A percentile compares a stretch with the other conserved stretches of the same genome.
Conservation (phyloP, 2,888 invertebrate genomes). For the Trypoxylon attenuatum region DNA sequence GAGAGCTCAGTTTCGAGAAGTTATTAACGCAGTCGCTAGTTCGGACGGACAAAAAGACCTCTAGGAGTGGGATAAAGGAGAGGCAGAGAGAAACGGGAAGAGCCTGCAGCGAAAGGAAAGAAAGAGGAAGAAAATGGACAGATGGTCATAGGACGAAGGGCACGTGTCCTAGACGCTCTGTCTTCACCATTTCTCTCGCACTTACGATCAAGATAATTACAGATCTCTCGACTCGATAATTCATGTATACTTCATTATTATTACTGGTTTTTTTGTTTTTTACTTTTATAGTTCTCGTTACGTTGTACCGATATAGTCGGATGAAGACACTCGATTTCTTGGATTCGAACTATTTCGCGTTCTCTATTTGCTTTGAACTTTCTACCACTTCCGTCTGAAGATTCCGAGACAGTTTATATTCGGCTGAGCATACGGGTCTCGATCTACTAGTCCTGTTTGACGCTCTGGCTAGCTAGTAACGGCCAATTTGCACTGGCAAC, state of each 20-base stretch:
- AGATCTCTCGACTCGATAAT: conserved; percentile 44
- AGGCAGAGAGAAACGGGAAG: not conserved
- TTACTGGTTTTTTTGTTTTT: too few relatives aligned
- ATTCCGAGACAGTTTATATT: conserved; percentile 2
- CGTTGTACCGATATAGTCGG: not conserved
- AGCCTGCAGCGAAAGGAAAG: not conserved
- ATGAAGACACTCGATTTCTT: not conserved
- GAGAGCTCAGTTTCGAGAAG: not conserved
- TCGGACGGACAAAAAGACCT: not conserved
- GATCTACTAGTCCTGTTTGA: conserved; percentile 11
- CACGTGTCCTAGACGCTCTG: conserved; percentile 51
- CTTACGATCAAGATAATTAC: conserved; percentile 53
- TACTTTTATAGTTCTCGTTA: not conserved
- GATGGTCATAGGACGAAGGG: conserved; percentile 55
- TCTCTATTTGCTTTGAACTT: not conserved
- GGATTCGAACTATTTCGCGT: not conserved
- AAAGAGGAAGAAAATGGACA: conserved; percentile 20
- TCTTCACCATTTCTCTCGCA: conserved; percentile 54
- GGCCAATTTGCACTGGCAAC: too few relatives aligned
- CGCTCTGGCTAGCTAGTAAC: too few relatives aligned
- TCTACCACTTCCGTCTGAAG: conserved; percentile 21
- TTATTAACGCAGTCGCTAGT: conserved; percentile 3
- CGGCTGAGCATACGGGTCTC: conserved; percentile 1
- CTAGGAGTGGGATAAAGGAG: too few relatives aligned
- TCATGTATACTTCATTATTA: too few relatives aligned